phyloP scores from a whole-genome alignment of 2,113 vertebrate genomes.

The Pseudolaguvia tuberculata region DNA sequence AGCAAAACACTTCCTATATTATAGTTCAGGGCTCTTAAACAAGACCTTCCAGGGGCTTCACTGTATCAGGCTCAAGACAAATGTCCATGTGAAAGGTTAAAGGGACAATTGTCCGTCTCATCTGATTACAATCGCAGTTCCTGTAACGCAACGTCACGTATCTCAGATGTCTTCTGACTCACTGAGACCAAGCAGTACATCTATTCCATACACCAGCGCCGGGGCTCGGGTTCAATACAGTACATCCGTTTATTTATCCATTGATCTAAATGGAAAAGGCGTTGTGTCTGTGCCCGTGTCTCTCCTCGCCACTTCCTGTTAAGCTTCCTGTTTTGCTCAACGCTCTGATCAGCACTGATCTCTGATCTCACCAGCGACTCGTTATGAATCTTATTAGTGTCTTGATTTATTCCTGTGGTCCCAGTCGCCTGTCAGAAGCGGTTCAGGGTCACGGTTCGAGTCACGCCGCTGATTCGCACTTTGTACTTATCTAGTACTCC shows the following conservation, averaged over 20 bases:
- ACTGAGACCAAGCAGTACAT: neutral
- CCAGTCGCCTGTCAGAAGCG: neutral
- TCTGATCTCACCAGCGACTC: neutral
- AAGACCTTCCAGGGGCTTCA: too few relatives aligned
- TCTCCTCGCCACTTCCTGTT: slow-evolving; percentile 2
- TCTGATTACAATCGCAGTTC: neutral
- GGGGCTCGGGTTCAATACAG: neutral
- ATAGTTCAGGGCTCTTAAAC: too few relatives aligned
- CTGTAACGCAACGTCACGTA: neutral
- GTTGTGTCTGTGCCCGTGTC: neutral
- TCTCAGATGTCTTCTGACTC: too few relatives aligned
- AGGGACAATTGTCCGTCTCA: neutral
- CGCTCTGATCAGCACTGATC: neutral
- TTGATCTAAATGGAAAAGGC: neutral
- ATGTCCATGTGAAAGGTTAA: neutral
- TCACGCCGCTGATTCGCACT: neutral
- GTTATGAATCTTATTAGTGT: neutral
- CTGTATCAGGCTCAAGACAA: neutral
- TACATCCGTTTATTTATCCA: slow-evolving; percentile 1
- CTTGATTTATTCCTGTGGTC: neutral
- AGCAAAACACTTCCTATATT: too few relatives aligned
- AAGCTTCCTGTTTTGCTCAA: neutral
- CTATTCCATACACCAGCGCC: neutral
- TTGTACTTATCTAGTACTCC: neutral
- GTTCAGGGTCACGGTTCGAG: too few relatives aligned